phyloP scores from a whole-genome alignment of 2,888 invertebrate genomes.

The Apamea epomidion region DNA sequence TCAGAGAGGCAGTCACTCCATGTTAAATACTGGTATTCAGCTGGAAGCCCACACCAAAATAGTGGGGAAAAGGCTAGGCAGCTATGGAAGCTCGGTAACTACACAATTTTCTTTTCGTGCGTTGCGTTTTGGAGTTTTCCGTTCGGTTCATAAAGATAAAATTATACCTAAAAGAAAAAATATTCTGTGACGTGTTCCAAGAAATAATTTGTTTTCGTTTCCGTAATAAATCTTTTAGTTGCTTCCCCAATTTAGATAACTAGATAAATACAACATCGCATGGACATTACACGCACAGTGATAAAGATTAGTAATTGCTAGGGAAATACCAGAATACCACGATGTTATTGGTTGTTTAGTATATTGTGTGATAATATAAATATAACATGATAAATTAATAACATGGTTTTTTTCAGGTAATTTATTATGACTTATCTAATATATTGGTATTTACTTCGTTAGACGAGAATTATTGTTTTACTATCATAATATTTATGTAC shows the following conservation, averaged over 20 bases:
- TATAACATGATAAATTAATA: conserved; percentile 41
- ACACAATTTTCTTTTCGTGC: not conserved
- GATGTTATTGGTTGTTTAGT: conserved; percentile 35
- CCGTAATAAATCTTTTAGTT: conserved; percentile 14
- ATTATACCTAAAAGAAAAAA: not conserved
- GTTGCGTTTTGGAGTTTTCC: conserved; percentile 7
- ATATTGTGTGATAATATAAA: conserved; percentile 45
- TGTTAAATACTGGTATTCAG: too few species aligned
- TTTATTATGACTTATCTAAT: not conserved
- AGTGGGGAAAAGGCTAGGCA: too few species aligned
- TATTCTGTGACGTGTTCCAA: not conserved
- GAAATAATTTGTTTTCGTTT: conserved; percentile 19
- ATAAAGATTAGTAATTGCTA: conserved; percentile 25
- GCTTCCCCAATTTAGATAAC: conserved; percentile 47
- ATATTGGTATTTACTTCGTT: conserved; percentile 16
- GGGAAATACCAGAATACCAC: conserved; percentile 30
- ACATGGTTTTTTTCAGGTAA: conserved; percentile 13
- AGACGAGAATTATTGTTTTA: not conserved
- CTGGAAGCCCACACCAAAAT: too few species aligned
- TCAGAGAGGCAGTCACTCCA: too few species aligned
- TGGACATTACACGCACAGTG: conserved; percentile 11
- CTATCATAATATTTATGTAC: conserved; percentile 9
- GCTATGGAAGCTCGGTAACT: not conserved
- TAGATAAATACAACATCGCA: conserved; percentile 2
- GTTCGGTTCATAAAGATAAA: conserved; percentile 10